phyloP scores from a whole-genome alignment of 1,140 invertebrate genomes.

The Nylanderia fulva region DNA sequence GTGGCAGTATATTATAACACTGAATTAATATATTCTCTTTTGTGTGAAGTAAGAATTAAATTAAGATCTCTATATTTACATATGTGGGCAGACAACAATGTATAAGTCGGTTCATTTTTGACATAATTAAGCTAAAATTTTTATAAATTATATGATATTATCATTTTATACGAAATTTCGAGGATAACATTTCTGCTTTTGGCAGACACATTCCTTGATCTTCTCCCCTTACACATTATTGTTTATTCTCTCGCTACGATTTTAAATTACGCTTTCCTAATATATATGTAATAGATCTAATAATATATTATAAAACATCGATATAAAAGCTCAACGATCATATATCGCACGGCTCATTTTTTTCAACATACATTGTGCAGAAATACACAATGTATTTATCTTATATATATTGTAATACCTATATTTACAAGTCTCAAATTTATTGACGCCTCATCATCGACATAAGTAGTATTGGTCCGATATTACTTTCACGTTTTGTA shows the following conservation, averaged over 20 bases:
- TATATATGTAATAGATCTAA: background rate
- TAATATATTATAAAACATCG: conserved; percentile 34
- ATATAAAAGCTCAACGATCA: background rate
- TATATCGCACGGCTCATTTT: background rate
- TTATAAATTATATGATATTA: background rate
- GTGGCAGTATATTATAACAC: background rate
- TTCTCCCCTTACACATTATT: background rate
- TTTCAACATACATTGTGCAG: background rate
- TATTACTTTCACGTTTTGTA: background rate
- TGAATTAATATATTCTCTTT: conserved; percentile 17
- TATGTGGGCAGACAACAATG: background rate
- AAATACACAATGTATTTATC: background rate
- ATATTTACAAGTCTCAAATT: conserved; percentile 41
- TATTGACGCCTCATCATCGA: background rate
- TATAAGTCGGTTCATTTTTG: background rate
- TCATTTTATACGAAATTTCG: conserved; percentile 3
- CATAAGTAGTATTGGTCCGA: conserved; percentile 5
- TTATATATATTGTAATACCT: conserved; percentile 8
- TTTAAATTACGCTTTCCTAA: background rate
- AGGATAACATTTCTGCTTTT: background rate
- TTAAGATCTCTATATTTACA: conserved; percentile 27
- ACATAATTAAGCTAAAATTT: background rate
- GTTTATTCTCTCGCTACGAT: background rate
- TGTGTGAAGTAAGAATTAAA: conserved; percentile 15
- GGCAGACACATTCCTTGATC: background rate